phyloP scores from a whole-genome alignment of 2,113 vertebrate species.

The Macrotus californicus region DNA sequence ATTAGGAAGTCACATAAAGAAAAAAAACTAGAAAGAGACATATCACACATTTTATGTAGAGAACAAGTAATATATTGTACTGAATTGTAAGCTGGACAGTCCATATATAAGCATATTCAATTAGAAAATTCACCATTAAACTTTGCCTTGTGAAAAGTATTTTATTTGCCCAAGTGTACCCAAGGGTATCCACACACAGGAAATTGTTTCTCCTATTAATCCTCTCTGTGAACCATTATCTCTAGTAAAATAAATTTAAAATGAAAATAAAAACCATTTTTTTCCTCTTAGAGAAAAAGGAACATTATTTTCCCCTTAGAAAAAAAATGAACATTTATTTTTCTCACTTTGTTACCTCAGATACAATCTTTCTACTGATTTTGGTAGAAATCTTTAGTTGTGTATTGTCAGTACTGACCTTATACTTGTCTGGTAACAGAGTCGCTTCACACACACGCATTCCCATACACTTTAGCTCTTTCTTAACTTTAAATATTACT shows the following conservation, averaged over 20 bases:
- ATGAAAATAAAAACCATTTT: background rate
- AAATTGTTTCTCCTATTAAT: slow-evolving; percentile 17
- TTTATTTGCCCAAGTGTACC: background rate
- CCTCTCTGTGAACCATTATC: background rate
- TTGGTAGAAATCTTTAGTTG: background rate
- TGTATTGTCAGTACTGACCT: background rate
- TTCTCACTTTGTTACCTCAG: background rate
- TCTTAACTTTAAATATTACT: background rate
- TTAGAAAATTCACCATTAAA: slow-evolving; percentile 30
- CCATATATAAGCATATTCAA: background rate
- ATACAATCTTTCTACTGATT: background rate
- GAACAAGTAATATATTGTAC: background rate
- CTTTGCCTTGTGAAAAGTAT: slow-evolving; percentile 14
- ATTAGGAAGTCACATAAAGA: slow-evolving; percentile 67
- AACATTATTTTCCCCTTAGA: background rate
- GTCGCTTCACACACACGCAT: background rate
- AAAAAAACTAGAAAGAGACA: slow-evolving; percentile 57
- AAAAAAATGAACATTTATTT: background rate
- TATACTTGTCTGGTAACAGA: background rate
- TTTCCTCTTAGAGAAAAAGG: background rate
- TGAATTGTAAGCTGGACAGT: background rate
- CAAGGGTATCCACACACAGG: background rate
- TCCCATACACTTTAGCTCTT: background rate
- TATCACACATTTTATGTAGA: slow-evolving; percentile 66
- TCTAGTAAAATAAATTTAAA: background rate